A percentile compares a stretch with the other conserved stretches of the same genome.
Conservation (phyloP, 2,888 invertebrate species). For the Meta bourneti region DNA sequence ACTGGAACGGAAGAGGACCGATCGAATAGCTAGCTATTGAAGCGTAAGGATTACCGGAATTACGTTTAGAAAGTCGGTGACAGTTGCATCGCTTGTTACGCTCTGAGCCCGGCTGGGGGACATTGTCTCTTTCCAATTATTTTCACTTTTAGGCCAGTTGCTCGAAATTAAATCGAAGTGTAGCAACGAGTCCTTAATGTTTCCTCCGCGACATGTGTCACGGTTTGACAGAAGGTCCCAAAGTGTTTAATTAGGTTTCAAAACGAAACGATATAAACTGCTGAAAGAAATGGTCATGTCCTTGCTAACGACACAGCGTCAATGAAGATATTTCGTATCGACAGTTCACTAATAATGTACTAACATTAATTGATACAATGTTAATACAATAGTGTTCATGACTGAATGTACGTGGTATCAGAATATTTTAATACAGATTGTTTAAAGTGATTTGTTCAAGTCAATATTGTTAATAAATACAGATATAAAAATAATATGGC, state of each 20-base stretch:
- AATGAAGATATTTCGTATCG: too few species aligned
- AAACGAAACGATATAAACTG: not conserved
- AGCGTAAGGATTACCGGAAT: slow-evolving; percentile 56
- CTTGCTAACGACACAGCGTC: too few species aligned
- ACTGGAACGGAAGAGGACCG: slow-evolving; percentile 15
- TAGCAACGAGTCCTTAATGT: slow-evolving; percentile 18
- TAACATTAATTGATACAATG: too few species aligned
- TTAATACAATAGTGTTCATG: too few species aligned
- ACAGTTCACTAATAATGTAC: too few species aligned
- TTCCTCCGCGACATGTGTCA: slow-evolving; percentile 18
- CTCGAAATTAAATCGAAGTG: slow-evolving; percentile 7
- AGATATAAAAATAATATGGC: too few species aligned
- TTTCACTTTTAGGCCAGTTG: slow-evolving; percentile 46
- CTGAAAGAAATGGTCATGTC: too few species aligned
- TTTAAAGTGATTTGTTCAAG: too few species aligned
- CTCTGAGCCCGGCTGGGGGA: not conserved
- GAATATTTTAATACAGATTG: too few species aligned
- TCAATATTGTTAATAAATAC: too few species aligned
- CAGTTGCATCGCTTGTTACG: slow-evolving; percentile 41
- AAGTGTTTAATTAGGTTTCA: not conserved
- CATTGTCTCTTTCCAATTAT: slow-evolving; percentile 33
- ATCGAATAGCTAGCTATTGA: slow-evolving; percentile 41
- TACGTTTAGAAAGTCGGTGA: slow-evolving; percentile 52
- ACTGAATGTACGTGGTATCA: too few species aligned
- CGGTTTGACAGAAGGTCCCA: not conserved